These are phyloP conservation scores for Protophormia terraenovae DNA, from an alignment of 2,888 invertebrate species.

Conservation along the genomic window DNA sequence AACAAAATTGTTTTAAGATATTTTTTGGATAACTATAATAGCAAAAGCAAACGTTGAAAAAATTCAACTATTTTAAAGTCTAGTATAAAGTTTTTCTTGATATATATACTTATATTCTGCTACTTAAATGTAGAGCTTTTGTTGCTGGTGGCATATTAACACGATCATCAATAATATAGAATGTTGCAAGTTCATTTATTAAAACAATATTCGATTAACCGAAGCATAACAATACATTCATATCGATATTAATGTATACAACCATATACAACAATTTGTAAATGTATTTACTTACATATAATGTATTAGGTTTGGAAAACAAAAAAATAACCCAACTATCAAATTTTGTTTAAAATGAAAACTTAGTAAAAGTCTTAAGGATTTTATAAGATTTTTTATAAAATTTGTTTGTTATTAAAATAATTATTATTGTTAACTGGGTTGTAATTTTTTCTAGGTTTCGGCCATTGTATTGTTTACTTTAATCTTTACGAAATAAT, in stretches of 20 bases:
- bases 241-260: background rate
- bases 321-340: background rate
- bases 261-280: no score
- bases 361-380: no score
- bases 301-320: background rate
- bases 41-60: background rate
- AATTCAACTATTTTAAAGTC: background rate
- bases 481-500: slow-evolving; percentile 52
- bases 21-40: slow-evolving; percentile 38
- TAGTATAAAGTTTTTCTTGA: background rate
- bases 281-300: background rate
- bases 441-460: background rate
- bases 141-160: slow-evolving; percentile 60
- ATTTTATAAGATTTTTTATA: no score
- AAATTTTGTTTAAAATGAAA: no score
- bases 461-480: slow-evolving; percentile 3
- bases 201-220: slow-evolving; percentile 46
- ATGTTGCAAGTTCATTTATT: slow-evolving; percentile 58
- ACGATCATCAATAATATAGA: slow-evolving; percentile 61
- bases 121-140: slow-evolving; percentile 6
- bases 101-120: background rate
- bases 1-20: slow-evolving; percentile 55
- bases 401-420: background rate
- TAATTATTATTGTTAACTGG: no score
- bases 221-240: background rate